Evolutionary conservation across 2,888 invertebrate species (phyloP).

Genomic region (Mythimna pallens): DNA sequence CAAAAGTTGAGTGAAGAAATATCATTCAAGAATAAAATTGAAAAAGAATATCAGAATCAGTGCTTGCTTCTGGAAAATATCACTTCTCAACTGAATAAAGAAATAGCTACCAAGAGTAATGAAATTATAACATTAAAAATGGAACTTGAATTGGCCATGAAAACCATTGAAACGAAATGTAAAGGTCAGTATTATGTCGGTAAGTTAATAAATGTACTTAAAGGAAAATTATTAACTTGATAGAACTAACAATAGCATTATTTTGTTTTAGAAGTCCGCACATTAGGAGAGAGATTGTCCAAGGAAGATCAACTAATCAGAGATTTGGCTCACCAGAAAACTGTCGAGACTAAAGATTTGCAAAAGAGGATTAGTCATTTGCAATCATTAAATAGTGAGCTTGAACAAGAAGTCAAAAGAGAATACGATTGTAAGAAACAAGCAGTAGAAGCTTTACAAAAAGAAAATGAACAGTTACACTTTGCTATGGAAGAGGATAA

Average conservation of each 20-base stretch:
- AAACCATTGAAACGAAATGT: conserved; percentile 66
- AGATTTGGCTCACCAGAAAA: conserved; percentile 61
- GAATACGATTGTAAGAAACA: conserved; percentile 66
- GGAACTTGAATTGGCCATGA: conserved; percentile 57
- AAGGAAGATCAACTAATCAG: conserved; percentile 53
- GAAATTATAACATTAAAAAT: conserved; percentile 57
- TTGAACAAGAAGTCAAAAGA: conserved; percentile 69
- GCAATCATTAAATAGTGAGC: conserved; percentile 60
- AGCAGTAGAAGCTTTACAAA: conserved; percentile 68
- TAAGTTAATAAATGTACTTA: background rate
- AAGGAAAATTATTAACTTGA: background rate
- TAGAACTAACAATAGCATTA: conserved; percentile 5
- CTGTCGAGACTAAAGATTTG: conserved; percentile 64
- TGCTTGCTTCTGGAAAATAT: conserved; percentile 64
- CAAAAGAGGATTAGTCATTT: conserved; percentile 61
- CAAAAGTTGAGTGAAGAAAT: conserved; percentile 67
- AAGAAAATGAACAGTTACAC: conserved; percentile 76
- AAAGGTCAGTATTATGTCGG: conserved; percentile 64
- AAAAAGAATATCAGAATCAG: conserved; percentile 72
- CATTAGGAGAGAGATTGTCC: conserved; percentile 59
- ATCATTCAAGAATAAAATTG: conserved; percentile 65
- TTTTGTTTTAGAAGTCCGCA: conserved; percentile 68
- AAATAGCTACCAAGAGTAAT: conserved; percentile 64
- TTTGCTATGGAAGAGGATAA: conserved; percentile 75
- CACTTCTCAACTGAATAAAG: conserved; percentile 63